phyloP scores from a whole-genome alignment of 2,113 vertebrate genomes.

The Neolamprologus variostigma region DNA sequence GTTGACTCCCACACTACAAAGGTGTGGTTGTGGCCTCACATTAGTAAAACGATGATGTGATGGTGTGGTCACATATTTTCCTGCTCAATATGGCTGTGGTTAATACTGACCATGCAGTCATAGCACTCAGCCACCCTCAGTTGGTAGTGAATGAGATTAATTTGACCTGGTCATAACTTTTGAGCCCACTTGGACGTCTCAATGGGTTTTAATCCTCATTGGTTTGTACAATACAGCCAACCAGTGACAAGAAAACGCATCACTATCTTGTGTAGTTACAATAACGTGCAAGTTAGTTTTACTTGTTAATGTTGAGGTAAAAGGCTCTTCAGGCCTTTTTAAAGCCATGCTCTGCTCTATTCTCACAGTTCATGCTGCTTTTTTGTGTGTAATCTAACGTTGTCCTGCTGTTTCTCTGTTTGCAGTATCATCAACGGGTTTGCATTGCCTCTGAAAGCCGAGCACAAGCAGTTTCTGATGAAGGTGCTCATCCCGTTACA shows the following conservation, averaged over 20 bases:
- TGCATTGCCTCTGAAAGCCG: slow-evolving; percentile 94
- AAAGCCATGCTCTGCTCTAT: neutral
- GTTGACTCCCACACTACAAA: neutral
- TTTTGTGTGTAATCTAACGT: neutral
- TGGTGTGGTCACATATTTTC: neutral
- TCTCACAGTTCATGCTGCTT: neutral
- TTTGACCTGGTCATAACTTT: neutral
- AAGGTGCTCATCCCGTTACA: slow-evolving; percentile 98
- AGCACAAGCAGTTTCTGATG: slow-evolving; percentile 99
- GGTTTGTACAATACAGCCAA: neutral
- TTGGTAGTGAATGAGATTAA: neutral
- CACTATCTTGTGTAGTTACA: neutral
- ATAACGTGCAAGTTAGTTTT: neutral
- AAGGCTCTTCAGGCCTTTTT: neutral
- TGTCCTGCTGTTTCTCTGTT: slow-evolving; percentile 20
- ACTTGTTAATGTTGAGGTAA: neutral
- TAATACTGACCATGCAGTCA: neutral
- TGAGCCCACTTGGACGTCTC: neutral
- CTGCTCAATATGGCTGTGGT: neutral
- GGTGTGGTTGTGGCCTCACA: neutral
- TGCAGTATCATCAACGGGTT: slow-evolving; percentile 98
- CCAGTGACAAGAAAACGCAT: neutral
- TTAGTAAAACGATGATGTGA: neutral
- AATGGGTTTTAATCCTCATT: neutral
- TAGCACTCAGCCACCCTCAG: neutral